These are phyloP conservation scores for Latrodectus elegans DNA, from an alignment of 2,888 invertebrate genomes.

Conservation along the genomic window DNA sequence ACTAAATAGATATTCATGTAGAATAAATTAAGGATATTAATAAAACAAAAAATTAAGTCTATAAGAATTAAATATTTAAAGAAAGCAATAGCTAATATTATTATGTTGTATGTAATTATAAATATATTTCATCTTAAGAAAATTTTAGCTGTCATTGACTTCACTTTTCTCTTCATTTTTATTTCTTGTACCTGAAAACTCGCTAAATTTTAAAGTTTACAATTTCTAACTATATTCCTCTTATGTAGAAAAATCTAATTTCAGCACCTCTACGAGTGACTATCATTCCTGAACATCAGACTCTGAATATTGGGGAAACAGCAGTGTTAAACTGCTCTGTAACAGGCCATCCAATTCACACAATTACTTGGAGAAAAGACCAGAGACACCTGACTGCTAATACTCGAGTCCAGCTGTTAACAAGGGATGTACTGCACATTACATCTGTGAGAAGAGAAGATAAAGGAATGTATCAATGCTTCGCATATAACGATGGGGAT, in stretches of 20 bases:
- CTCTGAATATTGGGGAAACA: conserved; percentile 71
- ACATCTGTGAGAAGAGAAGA: conserved; percentile 94
- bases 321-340: conserved; percentile 74
- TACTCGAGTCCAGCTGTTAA: conserved; percentile 61
- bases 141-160: no score
- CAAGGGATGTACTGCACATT: conserved; percentile 81
- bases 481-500: conserved; percentile 93
- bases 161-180: no score
- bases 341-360: conserved; percentile 73
- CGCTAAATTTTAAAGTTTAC: no score
- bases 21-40: no score
- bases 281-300: conserved; percentile 43
- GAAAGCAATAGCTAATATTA: no score
- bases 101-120: no score
- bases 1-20: no score
- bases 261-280: conserved; percentile 45
- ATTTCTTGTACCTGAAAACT: no score
- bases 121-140: no score
- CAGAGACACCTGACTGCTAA: conserved; percentile 72
- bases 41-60: no score
- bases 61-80: no score
- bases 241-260: background rate
- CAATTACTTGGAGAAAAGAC: conserved; percentile 74
- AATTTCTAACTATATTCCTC: background rate
- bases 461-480: conserved; percentile 98